phyloP scores from a whole-genome alignment of 2,113 vertebrate species.

The Monopterus albus region DNA sequence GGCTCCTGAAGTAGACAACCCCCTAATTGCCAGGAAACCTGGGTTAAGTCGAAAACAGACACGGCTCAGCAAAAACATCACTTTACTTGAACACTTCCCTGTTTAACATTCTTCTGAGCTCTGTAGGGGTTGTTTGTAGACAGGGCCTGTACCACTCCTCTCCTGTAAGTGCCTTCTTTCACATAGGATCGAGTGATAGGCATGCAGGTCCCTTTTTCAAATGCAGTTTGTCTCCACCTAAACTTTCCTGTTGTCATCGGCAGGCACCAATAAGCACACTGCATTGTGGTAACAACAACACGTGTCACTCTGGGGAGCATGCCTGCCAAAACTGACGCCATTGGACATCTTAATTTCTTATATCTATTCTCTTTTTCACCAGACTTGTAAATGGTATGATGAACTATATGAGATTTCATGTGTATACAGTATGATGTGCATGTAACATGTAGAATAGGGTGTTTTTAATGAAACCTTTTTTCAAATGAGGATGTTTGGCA shows the following conservation, averaged over 20 bases:
- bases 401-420: conserved; percentile 75
- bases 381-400: conserved; percentile 73
- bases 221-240: conserved; percentile 57
- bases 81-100: conserved; percentile 63
- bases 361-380: conserved; percentile 71
- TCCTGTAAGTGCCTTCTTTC: conserved; percentile 81
- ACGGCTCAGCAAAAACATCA: conserved; percentile 20
- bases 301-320: conserved; percentile 57
- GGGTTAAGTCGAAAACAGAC: conserved; percentile 7
- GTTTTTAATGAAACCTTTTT: conserved; percentile 70
- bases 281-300: conserved; percentile 47
- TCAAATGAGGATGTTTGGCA: conserved; percentile 59
- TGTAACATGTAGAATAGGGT: conserved; percentile 78
- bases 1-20: conserved; percentile 32
- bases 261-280: conserved; percentile 64
- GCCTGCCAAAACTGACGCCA: conserved; percentile 60
- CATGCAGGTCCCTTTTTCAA: conserved; percentile 61
- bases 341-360: conserved; percentile 65
- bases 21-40: conserved; percentile 44
- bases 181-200: conserved; percentile 67
- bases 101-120: conserved; percentile 41
- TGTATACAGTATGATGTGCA: conserved; percentile 75
- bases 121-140: conserved; percentile 48
- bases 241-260: conserved; percentile 19
- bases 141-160: conserved; percentile 61